These are phyloP conservation scores for Falco novaeseelandiae DNA, from an alignment of 2,797 vertebrate species.

Conservation along the genomic window DNA sequence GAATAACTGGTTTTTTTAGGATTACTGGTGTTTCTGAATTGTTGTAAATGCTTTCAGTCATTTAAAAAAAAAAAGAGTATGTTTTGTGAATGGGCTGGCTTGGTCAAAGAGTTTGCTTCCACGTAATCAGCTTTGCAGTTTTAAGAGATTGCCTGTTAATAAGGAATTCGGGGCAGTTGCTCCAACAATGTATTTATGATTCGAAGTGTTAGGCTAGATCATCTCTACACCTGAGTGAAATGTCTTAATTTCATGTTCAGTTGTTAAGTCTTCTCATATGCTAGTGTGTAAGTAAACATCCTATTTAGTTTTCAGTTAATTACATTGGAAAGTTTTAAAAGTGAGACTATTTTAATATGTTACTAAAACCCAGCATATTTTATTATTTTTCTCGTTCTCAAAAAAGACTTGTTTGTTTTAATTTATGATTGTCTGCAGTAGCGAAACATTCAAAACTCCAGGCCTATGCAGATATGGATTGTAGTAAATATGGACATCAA, in stretches of 20 bases:
- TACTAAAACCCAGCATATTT: neutral
- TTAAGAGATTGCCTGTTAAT: neutral
- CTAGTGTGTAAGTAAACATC: neutral
- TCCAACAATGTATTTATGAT: neutral
- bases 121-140: neutral
- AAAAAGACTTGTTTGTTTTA: neutral
- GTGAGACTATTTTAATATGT: neutral
- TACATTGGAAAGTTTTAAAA: neutral
- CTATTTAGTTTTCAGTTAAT: neutral
- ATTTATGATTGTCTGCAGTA: neutral
- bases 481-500: slow-evolving; percentile 49
- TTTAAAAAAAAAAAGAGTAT: neutral
- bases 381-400: neutral
- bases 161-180: neutral
- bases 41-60: neutral
- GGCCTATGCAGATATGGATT: slow-evolving; percentile 5
- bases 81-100: neutral
- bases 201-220: neutral
- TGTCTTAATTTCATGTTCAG: neutral
- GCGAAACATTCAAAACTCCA: slow-evolving; percentile 12
- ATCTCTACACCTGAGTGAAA: neutral
- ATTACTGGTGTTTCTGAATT: slow-evolving; percentile 1
- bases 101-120: neutral
- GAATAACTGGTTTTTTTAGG: neutral
- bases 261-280: neutral